Evolutionary conservation across 1,140 invertebrate species (phyloP).

Genomic region (Phortica variegata): DNA sequence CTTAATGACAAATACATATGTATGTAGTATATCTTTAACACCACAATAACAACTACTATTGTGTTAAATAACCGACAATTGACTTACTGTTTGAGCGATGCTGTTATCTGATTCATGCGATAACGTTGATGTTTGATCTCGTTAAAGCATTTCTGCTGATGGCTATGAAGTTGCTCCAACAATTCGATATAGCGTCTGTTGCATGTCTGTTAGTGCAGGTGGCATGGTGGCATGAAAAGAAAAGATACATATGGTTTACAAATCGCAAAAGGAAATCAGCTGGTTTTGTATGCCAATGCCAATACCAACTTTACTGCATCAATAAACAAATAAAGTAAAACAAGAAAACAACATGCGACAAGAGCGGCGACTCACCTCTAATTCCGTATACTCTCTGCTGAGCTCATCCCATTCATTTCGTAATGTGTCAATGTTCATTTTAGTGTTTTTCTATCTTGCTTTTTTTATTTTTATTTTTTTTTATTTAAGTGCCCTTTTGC

Average conservation of each 20-base stretch:
- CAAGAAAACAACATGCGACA: not conserved
- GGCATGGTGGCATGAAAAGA: too few relatives aligned
- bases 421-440: slow-evolving; percentile 45
- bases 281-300: too few relatives aligned
- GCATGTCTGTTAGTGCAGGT: too few relatives aligned
- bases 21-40: too few relatives aligned
- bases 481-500: slow-evolving; percentile 8
- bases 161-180: slow-evolving; percentile 77
- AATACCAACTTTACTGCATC: too few relatives aligned
- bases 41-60: too few relatives aligned
- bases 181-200: slow-evolving; percentile 80
- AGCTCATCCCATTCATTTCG: slow-evolving; percentile 69
- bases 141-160: slow-evolving; percentile 86
- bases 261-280: slow-evolving; percentile 50
- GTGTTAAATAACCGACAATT: too few relatives aligned
- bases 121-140: slow-evolving; percentile 88
- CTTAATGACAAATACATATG: too few relatives aligned
- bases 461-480: not conserved
- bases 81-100: slow-evolving; percentile 77
- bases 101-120: slow-evolving; percentile 77
- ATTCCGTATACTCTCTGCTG: slow-evolving; percentile 63
- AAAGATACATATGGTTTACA: not conserved
- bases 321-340: not conserved
- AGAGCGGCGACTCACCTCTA: slow-evolving; percentile 60
- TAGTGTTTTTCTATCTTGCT: slow-evolving; percentile 1